A percentile compares a stretch with the other conserved stretches of the same genome.
phyloP scores from a whole-genome alignment of 2,888 invertebrate genomes.

The Leucophenga montana region DNA sequence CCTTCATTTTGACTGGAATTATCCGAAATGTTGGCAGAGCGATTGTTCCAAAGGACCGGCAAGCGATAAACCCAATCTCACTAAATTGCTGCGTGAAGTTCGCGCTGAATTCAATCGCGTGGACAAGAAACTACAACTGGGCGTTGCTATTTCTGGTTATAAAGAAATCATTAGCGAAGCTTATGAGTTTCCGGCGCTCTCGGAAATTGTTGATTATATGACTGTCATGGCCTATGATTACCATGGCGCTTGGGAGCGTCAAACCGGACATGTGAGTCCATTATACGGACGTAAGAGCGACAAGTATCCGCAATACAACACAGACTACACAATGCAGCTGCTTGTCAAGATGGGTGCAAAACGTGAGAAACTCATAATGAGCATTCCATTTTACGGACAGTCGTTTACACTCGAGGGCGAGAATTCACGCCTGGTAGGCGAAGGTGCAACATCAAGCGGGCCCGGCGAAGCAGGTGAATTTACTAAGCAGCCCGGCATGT shows the following conservation, averaged over 20 bases:
- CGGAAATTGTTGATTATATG: constrained; percentile 83
- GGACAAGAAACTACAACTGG: constrained; percentile 79
- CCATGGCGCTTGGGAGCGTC: constrained; percentile 90
- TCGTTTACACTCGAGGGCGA: constrained; percentile 79
- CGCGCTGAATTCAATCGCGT: constrained; percentile 63
- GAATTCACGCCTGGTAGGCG: constrained; percentile 70
- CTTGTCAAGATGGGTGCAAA: constrained; percentile 83
- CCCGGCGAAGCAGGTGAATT: constrained; percentile 87
- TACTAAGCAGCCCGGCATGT: constrained; percentile 89
- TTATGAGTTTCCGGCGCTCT: constrained; percentile 84
- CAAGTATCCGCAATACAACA: constrained; percentile 83
- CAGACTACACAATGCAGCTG: constrained; percentile 86
- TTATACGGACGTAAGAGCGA: constrained; percentile 80
- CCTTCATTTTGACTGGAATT: constrained; percentile 94
- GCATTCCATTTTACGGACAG: constrained; percentile 91
- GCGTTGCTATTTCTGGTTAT: constrained; percentile 90
- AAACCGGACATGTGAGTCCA: constrained; percentile 88
- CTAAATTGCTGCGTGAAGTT: constrained; percentile 81
- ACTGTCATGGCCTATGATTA: constrained; percentile 92
- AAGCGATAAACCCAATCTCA: constrained; percentile 85
- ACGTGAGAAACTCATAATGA: constrained; percentile 83
- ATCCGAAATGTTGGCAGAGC: constrained; percentile 94
- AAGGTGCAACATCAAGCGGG: constrained; percentile 80
- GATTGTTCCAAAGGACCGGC: constrained; percentile 87
- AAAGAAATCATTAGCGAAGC: constrained; percentile 91